Percentiles rank a stretch among this genome's conserved stretches.
phyloP scores from a whole-genome alignment of 2,888 invertebrate species.

The Baronia brevicornis region DNA sequence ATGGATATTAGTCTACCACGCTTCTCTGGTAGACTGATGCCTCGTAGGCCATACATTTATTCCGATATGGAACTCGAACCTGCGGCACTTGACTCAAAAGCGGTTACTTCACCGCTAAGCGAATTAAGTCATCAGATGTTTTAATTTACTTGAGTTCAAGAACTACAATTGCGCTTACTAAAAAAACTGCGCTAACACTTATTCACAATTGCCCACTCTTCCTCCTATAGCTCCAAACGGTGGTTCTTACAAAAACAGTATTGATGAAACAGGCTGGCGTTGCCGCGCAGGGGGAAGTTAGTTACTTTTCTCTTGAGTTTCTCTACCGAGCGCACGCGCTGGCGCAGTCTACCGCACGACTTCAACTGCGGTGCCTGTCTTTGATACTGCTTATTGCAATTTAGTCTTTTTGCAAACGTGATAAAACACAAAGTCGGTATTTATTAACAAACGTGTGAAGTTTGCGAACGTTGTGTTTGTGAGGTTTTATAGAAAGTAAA shows the following conservation, averaged over 20 bases:
- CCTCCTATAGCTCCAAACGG: no score
- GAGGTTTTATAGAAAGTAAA: constrained; percentile 16
- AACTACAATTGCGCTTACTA: no score
- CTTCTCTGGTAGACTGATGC: no score
- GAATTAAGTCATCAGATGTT: no score
- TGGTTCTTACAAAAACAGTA: constrained; percentile 41
- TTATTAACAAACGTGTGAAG: constrained; percentile 10
- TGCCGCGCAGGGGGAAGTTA: constrained; percentile 41
- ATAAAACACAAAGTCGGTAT: constrained; percentile 11
- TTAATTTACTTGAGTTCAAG: no score
- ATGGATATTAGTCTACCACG: no score
- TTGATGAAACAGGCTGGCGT: constrained; percentile 60
- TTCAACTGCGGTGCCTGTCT: constrained; percentile 46
- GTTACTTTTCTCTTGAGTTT: constrained; percentile 70
- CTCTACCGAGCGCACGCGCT: constrained; percentile 53
- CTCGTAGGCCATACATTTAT: no score
- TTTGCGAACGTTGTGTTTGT: constrained; percentile 16
- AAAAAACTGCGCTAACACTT: no score
- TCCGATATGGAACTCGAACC: no score
- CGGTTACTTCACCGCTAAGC: no score
- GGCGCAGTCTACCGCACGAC: constrained; percentile 36
- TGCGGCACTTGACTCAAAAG: no score
- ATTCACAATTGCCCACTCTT: no score
- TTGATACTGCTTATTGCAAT: constrained; percentile 6
- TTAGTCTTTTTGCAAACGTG: constrained; percentile 10